Percentiles rank a stretch among this genome's conserved stretches.
Evolutionary conservation across 2,797 vertebrate species (phyloP).

Genomic region (Distichodus sexfasciatus): DNA sequence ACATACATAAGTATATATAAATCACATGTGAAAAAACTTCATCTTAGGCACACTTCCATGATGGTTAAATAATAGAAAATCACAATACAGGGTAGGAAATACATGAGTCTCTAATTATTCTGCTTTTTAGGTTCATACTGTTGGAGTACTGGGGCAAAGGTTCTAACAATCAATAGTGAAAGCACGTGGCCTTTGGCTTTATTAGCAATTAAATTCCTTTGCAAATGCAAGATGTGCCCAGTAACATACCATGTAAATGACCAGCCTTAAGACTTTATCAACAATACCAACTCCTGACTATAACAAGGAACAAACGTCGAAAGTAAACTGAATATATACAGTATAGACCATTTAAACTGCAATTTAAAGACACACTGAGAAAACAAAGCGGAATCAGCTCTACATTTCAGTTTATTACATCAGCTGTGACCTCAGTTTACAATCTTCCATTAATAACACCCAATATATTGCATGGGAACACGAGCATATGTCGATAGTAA

Average conservation of each 20-base stretch:
- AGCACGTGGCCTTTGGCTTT: conserved; percentile 26
- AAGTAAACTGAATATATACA: neutral
- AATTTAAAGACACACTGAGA: neutral
- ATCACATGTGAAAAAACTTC: too few relatives aligned
- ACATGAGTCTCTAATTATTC: too few relatives aligned
- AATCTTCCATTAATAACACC: conserved; percentile 45
- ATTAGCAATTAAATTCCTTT: conserved; percentile 16
- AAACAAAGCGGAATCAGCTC: neutral
- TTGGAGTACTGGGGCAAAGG: conserved; percentile 15
- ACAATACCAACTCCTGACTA: neutral
- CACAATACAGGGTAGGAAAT: too few relatives aligned
- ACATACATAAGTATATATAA: too few relatives aligned
- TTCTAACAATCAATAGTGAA: conserved; percentile 21
- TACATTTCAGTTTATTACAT: conserved; percentile 21
- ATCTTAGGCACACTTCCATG: too few relatives aligned
- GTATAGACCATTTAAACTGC: neutral
- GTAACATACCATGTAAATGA: conserved; percentile 30
- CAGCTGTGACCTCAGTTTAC: conserved; percentile 24
- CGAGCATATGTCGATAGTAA: conserved; percentile 29
- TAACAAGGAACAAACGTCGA: neutral
- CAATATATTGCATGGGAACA: conserved; percentile 21
- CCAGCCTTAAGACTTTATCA: conserved; percentile 5
- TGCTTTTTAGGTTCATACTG: too few relatives aligned
- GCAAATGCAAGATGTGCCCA: conserved; percentile 22
- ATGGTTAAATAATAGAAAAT: too few relatives aligned